These are phyloP conservation scores for Willowsia nigromaculata DNA, from an alignment of 2,888 invertebrate genomes.

Conservation along the genomic window DNA sequence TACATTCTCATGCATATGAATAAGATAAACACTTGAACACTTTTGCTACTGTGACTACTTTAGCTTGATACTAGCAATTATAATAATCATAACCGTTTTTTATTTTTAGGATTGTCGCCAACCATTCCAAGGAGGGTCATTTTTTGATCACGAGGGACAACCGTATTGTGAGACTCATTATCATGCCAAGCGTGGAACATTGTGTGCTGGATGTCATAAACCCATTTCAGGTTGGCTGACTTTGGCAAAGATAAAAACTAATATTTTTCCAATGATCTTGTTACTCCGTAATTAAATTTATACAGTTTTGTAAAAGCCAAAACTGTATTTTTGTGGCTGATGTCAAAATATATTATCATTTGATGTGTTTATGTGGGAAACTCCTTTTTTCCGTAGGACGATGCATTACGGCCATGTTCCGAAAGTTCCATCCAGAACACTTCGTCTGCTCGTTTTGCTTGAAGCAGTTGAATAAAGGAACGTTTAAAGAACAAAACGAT, in stretches of 20 bases:
- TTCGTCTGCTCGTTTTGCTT: slow-evolving; percentile 99
- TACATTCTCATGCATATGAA: background rate
- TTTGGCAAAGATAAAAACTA: background rate
- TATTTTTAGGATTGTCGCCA: slow-evolving; percentile 94
- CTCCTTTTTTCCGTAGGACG: slow-evolving; percentile 83
- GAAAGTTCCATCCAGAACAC: slow-evolving; percentile 99
- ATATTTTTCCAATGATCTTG: background rate
- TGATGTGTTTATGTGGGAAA: background rate
- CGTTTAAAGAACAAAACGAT: slow-evolving; percentile 99
- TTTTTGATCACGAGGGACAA: slow-evolving; percentile 98
- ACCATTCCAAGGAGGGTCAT: slow-evolving; percentile 97
- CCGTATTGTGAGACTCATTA: slow-evolving; percentile 99
- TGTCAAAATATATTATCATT: background rate
- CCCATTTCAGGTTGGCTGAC: slow-evolving; percentile 88
- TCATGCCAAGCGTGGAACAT: slow-evolving; percentile 96
- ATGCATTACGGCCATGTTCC: slow-evolving; percentile 99
- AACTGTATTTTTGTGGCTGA: background rate
- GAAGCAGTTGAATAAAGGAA: slow-evolving; percentile 98
- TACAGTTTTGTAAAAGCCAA: background rate
- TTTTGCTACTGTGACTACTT: background rate
- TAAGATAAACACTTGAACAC: background rate
- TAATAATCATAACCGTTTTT: slow-evolving; percentile 63
- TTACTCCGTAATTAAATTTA: background rate
- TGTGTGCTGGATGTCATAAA: slow-evolving; percentile 98
- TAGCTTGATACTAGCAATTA: background rate